A percentile compares a stretch with the other conserved stretches of the same genome.
phyloP scores from a whole-genome alignment of 2,113 vertebrate genomes.

The Limanda limanda region DNA sequence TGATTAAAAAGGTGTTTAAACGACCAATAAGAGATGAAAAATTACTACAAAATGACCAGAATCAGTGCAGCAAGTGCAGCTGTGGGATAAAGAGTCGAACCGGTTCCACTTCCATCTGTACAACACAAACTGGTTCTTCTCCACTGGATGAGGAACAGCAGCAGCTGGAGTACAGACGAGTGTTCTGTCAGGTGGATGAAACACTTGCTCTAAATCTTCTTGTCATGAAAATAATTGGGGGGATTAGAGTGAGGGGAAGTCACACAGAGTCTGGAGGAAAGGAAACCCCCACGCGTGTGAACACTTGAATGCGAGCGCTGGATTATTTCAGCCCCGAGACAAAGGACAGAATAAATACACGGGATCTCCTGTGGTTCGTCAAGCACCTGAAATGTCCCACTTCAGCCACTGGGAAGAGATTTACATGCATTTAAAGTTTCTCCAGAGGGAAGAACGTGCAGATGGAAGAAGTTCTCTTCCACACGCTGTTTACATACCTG shows the following conservation, averaged over 20 bases:
- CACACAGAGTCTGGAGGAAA: constrained; percentile 30
- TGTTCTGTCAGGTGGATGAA: constrained; percentile 8
- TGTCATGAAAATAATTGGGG: constrained; percentile 19
- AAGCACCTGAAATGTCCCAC: constrained; percentile 17
- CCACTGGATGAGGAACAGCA: too few species aligned
- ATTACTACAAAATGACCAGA: too few species aligned
- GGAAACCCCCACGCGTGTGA: constrained; percentile 23
- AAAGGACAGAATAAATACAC: not conserved
- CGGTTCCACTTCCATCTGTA: too few species aligned
- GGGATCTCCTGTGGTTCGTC: not conserved
- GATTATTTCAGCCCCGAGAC: constrained; percentile 31
- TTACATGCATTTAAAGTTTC: too few species aligned
- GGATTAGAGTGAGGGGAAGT: constrained; percentile 35
- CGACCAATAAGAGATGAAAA: too few species aligned
- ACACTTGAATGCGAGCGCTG: constrained; percentile 57
- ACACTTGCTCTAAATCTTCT: constrained; percentile 31
- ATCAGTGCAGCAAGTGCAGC: too few species aligned
- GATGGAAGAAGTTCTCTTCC: too few species aligned
- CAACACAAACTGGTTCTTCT: too few species aligned
- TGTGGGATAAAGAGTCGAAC: too few species aligned
- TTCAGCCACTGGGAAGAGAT: not conserved
- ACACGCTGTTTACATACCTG: too few species aligned
- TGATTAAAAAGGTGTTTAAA: too few species aligned
- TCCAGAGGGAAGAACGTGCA: too few species aligned
- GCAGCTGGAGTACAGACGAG: not conserved